phyloP scores from a whole-genome alignment of 2,113 vertebrate genomes.

The Misgurnus mizolepis region DNA sequence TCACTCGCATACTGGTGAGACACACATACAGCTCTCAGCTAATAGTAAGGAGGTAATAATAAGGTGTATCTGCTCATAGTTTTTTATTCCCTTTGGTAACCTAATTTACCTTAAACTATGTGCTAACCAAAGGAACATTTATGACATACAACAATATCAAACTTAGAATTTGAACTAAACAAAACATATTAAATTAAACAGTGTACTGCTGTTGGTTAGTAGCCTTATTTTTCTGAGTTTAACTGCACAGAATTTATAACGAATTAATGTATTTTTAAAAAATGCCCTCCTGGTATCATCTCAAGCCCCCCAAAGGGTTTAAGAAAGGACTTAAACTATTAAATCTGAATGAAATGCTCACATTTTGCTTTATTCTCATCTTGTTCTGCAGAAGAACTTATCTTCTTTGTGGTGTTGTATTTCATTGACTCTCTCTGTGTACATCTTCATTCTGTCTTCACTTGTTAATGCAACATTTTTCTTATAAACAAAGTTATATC shows the following conservation, averaged over 20 bases:
- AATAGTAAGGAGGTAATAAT: conserved; percentile 8
- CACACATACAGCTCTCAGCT: conserved; percentile 21
- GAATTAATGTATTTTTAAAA: too few relatives aligned
- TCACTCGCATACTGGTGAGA: conserved; percentile 96
- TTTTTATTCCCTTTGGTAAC: too few relatives aligned
- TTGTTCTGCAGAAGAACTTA: conserved; percentile 25
- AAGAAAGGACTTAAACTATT: background rate
- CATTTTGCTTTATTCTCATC: background rate
- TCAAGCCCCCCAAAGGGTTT: too few relatives aligned
- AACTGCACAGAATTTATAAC: too few relatives aligned
- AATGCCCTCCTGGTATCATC: too few relatives aligned
- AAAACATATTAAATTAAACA: too few relatives aligned
- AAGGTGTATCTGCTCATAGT: background rate
- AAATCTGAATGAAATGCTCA: conserved; percentile 21
- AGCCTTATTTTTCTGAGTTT: too few relatives aligned
- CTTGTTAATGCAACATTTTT: conserved; percentile 43
- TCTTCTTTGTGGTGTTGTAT: conserved; percentile 46
- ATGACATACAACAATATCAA: too few relatives aligned
- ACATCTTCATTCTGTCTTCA: conserved; percentile 46
- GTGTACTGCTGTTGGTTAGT: too few relatives aligned
- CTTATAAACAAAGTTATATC: conserved; percentile 46
- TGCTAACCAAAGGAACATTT: too few relatives aligned
- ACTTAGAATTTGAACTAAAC: too few relatives aligned
- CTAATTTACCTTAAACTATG: background rate
- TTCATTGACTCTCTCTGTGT: conserved; percentile 21